A percentile compares a stretch with the other conserved stretches of the same genome.
Conservation (phyloP, 1,140 invertebrate species). For the Megalopta genalis region DNA sequence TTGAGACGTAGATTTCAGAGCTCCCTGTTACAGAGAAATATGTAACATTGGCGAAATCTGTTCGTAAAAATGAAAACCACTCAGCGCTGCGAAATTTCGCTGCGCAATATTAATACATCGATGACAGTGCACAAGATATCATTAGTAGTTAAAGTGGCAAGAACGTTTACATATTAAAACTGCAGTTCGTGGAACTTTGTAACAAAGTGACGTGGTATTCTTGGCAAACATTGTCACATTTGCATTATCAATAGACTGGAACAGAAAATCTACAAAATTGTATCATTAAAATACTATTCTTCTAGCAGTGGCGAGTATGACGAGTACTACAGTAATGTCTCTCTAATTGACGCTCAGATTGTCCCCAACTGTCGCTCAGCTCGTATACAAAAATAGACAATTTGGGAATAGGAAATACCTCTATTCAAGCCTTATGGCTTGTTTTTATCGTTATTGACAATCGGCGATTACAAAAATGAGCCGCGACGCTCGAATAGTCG, state of each 20-base stretch:
- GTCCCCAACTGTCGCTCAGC: too few relatives aligned
- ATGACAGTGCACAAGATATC: neutral
- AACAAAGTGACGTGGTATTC: neutral
- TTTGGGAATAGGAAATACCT: too few relatives aligned
- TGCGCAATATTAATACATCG: neutral
- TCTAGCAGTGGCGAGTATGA: neutral
- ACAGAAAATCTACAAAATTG: too few relatives aligned
- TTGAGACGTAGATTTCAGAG: neutral
- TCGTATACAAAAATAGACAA: too few relatives aligned
- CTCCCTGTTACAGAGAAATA: neutral
- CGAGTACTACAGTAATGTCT: too few relatives aligned
- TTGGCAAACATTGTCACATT: neutral
- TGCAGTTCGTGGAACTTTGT: neutral
- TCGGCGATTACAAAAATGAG: too few relatives aligned
- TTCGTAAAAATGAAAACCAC: slow-evolving; percentile 4
- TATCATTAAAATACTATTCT: neutral
- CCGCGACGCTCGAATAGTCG: too few relatives aligned
- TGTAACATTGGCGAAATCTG: neutral
- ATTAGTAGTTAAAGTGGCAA: neutral
- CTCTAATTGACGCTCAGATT: too few relatives aligned
- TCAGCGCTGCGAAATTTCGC: neutral
- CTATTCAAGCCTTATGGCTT: too few relatives aligned
- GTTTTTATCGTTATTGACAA: too few relatives aligned
- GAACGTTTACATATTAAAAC: neutral
- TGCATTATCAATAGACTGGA: too few relatives aligned